Base-by-base conservation (phyloP, 2,113 vertebrate species). In the Apistogramma diplotaenia region DNA sequence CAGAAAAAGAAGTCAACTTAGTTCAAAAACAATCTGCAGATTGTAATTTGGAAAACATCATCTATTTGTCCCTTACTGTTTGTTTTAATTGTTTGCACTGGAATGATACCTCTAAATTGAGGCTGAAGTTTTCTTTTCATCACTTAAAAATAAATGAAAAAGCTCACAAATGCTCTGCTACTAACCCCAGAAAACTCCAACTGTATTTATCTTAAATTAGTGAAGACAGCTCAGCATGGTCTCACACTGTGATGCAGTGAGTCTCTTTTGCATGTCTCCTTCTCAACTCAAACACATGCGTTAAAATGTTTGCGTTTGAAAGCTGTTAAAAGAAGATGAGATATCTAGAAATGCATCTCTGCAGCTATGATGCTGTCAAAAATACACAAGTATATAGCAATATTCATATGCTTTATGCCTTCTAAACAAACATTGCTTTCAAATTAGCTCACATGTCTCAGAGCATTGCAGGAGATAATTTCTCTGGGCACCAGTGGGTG, bases 171-270 rank as follows among this genome's bases (percentile, higher is more conserved):
- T 49, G 19, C 29, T 33, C 16, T 60, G 13, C 16, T 2, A 13
- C 53, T 27, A 61, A 79, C 78, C 73, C 46, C 35, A 55, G 43
- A 81, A 59, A 31, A 51, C 27, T 70, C 79, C 11, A 21, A 23
- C 46, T 76, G 21, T 74, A 82, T 80, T 62, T 85, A 51, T 89
- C 15, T 75, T 58, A 74, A 79, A 90, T 16, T 11, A 7, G 31
- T 75, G 18, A 40, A 23, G 82, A 87, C 56, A 10, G 59, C 73
- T 76, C 87, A 78, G 79, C 80, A 16, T 67, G 79, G 85, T 80
- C 51, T 85, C 82, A 81, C 23, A n/a, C 85, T 88, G 87, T 56
- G 79, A 75, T 59, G 55, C 77, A 57, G 35, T 46, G 21, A 77
- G 74, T 70, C 25, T 0, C 29, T 51, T 51, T 70, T 70, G 43